Conservation (phyloP, 1,140 invertebrate species). For the Drosophila obscura region DNA sequence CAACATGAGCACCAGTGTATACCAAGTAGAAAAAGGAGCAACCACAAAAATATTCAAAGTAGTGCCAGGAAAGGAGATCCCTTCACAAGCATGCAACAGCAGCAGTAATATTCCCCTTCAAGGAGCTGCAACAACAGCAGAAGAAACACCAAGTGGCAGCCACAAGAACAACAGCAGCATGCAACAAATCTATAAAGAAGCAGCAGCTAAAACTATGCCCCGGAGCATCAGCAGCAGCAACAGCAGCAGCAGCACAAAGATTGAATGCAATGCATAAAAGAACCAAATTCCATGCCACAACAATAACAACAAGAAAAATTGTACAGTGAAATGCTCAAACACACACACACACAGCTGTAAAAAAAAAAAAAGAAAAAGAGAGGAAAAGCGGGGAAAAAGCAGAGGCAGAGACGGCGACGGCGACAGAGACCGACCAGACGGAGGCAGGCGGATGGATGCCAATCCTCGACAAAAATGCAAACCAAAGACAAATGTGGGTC, state of each 20-base stretch:
- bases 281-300: conserved; percentile 45
- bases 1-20: not conserved
- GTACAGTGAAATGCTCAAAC: conserved; percentile 60
- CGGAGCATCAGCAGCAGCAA: not conserved
- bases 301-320: conserved; percentile 46
- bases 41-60: no score
- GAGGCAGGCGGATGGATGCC: conserved; percentile 9
- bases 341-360: conserved; percentile 26
- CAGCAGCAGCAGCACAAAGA: conserved; percentile 38
- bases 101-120: no score
- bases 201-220: not conserved
- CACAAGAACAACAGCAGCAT: no score
- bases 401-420: conserved; percentile 11
- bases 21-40: no score
- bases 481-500: conserved; percentile 77
- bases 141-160: no score
- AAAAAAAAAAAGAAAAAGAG: conserved; percentile 10
- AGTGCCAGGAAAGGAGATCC: no score
- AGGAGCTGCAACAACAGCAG: no score
- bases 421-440: conserved; percentile 4
- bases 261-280: conserved; percentile 67
- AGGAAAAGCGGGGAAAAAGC: not conserved
- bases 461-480: conserved; percentile 40
- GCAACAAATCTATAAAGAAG: no score
- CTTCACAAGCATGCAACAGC: no score